Evolutionary conservation across 2,888 invertebrate genomes (phyloP).

Genomic region (Drosophila suboccidentalis): DNA sequence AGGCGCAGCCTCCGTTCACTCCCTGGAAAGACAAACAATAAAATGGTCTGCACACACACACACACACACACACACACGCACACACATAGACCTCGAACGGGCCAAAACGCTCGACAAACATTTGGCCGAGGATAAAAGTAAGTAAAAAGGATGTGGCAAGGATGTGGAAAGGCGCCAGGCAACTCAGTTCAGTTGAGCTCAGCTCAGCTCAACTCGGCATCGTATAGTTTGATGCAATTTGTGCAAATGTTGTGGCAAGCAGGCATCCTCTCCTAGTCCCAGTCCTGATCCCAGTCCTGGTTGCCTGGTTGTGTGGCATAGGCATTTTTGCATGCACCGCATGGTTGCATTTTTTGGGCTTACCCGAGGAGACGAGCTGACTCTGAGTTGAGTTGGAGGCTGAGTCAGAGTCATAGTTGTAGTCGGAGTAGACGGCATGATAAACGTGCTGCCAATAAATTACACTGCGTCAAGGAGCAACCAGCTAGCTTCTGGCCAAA

Average conservation of each 20-base stretch:
- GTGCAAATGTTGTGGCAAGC: constrained; percentile 73
- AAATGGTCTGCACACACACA: constrained; percentile 35
- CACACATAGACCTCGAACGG: constrained; percentile 13
- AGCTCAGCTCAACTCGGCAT: constrained; percentile 19
- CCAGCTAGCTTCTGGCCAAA: constrained; percentile 40
- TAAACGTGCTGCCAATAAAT: constrained; percentile 82
- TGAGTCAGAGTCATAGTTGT: constrained; percentile 26
- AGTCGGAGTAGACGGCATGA: constrained; percentile 72
- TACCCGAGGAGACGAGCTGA: constrained; percentile 46
- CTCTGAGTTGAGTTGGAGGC: constrained; percentile 24
- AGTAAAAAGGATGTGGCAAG: constrained; percentile 71
- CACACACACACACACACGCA: neutral
- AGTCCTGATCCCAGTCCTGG: neutral
- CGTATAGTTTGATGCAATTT: constrained; percentile 67
- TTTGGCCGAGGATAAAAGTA: constrained; percentile 74
- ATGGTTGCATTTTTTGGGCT: constrained; percentile 81
- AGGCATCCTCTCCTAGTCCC: constrained; percentile 3
- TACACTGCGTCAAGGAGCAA: constrained; percentile 77
- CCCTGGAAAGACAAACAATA: constrained; percentile 65
- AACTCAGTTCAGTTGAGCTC: constrained; percentile 15
- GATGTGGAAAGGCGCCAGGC: constrained; percentile 58
- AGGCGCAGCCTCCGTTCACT: constrained; percentile 27
- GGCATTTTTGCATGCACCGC: constrained; percentile 81
- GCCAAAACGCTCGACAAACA: constrained; percentile 77
- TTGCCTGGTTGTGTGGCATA: constrained; percentile 47